Percentiles rank a stretch among this genome's conserved stretches.
Evolutionary conservation across 2,888 invertebrate genomes (phyloP).

Genomic region (Liopterus haemorrhoidalis): DNA sequence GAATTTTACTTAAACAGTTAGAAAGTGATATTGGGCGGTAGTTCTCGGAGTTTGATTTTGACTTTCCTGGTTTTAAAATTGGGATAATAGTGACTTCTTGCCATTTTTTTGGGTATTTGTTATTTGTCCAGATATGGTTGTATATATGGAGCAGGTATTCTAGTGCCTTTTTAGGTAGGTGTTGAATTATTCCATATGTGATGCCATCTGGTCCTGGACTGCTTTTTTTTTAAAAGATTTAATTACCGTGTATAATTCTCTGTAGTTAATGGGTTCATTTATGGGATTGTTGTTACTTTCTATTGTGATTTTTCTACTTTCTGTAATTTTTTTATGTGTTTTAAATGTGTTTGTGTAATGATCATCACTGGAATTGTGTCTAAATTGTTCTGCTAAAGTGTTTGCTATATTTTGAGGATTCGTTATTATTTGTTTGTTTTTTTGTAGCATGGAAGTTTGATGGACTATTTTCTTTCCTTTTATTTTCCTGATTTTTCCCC

Average conservation of each 20-base stretch:
- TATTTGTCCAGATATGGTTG: slow-evolving; percentile 3
- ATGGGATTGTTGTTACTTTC: too few species aligned
- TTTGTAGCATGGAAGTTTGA: too few species aligned
- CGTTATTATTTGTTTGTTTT: too few species aligned
- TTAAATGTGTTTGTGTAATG: not conserved
- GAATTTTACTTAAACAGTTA: slow-evolving; percentile 1
- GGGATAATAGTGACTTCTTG: slow-evolving; percentile 2
- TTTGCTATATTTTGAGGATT: slow-evolving; percentile 1
- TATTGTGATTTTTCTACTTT: too few species aligned
- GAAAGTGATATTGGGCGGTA: not conserved
- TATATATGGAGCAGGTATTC: slow-evolving; percentile 4
- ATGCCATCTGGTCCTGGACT: slow-evolving; percentile 2
- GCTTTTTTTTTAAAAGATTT: slow-evolving; percentile 4
- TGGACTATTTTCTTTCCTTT: too few species aligned
- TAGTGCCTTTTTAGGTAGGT: not conserved
- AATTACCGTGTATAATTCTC: too few species aligned
- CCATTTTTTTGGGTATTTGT: slow-evolving; percentile 6
- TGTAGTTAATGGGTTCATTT: too few species aligned
- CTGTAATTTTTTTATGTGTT: not conserved
- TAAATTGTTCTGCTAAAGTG: not conserved
- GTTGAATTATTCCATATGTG: slow-evolving; percentile 1
- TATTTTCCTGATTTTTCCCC: too few species aligned
- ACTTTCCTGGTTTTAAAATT: not conserved
- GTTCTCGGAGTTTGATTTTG: not conserved
- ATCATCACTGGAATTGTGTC: slow-evolving; percentile 1